A percentile compares a stretch with the other conserved stretches of the same genome.
These are phyloP conservation scores for Prolemur simus DNA, from an alignment of 2,113 vertebrate genomes.

Conservation along the genomic window DNA sequence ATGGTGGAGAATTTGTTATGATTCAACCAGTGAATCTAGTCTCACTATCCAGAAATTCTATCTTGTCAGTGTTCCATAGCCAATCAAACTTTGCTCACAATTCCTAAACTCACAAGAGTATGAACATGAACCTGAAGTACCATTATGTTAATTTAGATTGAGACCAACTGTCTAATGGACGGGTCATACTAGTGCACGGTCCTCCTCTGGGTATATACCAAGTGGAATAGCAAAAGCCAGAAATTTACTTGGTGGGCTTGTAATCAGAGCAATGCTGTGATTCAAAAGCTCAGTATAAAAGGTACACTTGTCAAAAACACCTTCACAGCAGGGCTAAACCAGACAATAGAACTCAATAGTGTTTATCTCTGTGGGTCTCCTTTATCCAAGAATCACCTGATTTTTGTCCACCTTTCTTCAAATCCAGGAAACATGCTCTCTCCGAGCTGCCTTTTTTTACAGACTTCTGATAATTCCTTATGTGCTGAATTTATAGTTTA, in stretches of 20 bases:
- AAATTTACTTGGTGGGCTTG: neutral
- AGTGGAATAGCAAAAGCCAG: constrained; percentile 21
- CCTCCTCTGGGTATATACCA: neutral
- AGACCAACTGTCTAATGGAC: neutral
- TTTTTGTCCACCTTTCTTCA: neutral
- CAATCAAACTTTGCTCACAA: neutral
- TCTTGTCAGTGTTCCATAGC: neutral
- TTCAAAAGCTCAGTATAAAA: constrained; percentile 24
- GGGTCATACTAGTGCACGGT: neutral
- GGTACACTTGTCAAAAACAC: neutral
- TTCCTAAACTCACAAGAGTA: neutral
- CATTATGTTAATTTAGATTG: neutral
- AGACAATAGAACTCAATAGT: neutral
- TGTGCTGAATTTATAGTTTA: neutral
- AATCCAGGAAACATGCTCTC: neutral
- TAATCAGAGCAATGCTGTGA: neutral
- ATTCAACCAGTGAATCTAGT: neutral
- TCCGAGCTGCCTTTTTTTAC: neutral
- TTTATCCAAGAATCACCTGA: constrained; percentile 38
- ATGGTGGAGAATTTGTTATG: neutral
- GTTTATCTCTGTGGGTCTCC: neutral
- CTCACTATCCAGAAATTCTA: neutral
- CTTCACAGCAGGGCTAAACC: neutral
- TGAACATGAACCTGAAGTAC: neutral
- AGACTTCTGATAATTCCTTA: neutral